A percentile compares a stretch with the other conserved stretches of the same genome.
Conservation (phyloP, 53 echinoderm and acorn worm genomes). For the Holothuria leucospilota region DNA sequence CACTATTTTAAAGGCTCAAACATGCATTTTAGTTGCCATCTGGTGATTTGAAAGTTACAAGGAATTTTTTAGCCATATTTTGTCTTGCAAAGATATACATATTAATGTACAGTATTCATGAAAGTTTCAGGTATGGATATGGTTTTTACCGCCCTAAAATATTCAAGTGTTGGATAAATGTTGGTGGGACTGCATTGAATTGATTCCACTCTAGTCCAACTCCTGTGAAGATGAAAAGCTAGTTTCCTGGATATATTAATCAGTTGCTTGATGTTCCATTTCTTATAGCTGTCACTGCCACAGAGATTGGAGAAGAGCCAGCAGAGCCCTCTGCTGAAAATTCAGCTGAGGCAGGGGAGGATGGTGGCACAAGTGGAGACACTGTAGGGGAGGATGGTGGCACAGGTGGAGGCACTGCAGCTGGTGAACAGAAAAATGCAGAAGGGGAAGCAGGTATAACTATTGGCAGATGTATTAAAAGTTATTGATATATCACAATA, state of each 20-base stretch:
- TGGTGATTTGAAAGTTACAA: too few species aligned
- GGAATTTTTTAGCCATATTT: too few species aligned
- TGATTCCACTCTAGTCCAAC: not conserved
- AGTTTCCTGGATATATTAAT: too few species aligned
- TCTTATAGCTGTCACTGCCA: not conserved
- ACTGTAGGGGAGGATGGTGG: not conserved
- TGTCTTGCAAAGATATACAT: too few species aligned
- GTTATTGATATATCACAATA: too few species aligned
- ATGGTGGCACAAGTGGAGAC: not conserved
- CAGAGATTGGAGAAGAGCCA: not conserved
- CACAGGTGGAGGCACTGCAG: slow-evolving; percentile 42
- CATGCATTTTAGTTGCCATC: too few species aligned
- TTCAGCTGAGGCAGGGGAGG: slow-evolving; percentile 4
- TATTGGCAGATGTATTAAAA: not conserved
- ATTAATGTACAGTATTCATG: too few species aligned
- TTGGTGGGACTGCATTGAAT: not conserved
- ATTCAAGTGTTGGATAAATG: too few species aligned
- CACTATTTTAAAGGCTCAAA: too few species aligned
- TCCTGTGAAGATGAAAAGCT: not conserved
- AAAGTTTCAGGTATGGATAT: too few species aligned
- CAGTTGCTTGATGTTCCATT: not conserved
- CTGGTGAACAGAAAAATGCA: slow-evolving; percentile 9
- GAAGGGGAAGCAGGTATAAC: not conserved
- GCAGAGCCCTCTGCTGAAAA: not conserved
- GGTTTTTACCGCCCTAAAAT: too few species aligned